Evolutionary conservation across 2,797 vertebrate species (phyloP).

Genomic region (Phoebastria nigripes): DNA sequence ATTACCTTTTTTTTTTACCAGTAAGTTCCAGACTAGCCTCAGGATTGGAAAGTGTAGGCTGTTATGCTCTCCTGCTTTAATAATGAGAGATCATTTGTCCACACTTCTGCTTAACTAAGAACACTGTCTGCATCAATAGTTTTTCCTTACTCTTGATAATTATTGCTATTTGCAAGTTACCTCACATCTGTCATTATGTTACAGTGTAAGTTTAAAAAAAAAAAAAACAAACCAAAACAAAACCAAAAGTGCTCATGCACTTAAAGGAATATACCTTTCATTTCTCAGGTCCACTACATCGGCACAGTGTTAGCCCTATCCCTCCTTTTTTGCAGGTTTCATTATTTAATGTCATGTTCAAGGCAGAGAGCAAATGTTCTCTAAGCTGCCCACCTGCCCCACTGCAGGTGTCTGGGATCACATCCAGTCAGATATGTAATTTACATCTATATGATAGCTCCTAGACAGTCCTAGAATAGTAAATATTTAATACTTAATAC

Average conservation of each 20-base stretch:
- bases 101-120: not conserved
- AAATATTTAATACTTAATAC: not conserved
- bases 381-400: not conserved
- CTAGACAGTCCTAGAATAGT: not conserved
- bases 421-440: not conserved
- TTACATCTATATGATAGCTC: not conserved
- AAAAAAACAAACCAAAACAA: not conserved
- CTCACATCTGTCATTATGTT: not conserved
- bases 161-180: not conserved
- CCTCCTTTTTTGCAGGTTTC: not conserved
- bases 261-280: not conserved
- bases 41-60: not conserved
- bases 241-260: not conserved
- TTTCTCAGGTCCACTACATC: not conserved
- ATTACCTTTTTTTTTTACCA: not conserved
- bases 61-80: not conserved
- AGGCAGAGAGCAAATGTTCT: not conserved
- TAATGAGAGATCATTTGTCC: not conserved
- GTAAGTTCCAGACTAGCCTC: not conserved
- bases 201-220: not conserved
- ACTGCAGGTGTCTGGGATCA: not conserved
- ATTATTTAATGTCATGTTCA: not conserved
- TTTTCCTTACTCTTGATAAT: not conserved
- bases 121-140: not conserved
- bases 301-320: not conserved